Evolutionary conservation across 2,888 invertebrate species (phyloP).

Genomic region (Hirtodrosophila trivittata): DNA sequence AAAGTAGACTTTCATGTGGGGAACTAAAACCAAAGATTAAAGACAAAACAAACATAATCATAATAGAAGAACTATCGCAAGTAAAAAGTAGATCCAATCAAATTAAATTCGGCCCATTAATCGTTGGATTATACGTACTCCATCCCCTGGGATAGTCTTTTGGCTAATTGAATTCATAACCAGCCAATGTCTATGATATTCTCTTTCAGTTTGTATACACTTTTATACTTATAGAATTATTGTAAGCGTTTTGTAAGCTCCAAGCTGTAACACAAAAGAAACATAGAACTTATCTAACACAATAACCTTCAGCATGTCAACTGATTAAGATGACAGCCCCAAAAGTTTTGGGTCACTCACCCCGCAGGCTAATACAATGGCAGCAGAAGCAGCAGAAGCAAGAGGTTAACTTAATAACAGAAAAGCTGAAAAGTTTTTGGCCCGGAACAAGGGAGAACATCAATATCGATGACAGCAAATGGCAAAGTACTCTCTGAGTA

Average conservation of each 20-base stretch:
- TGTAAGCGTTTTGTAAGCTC: constrained; percentile 51
- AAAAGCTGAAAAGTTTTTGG: constrained; percentile 44
- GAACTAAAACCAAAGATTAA: no score
- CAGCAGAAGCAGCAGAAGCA: constrained; percentile 5
- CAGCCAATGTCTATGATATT: constrained; percentile 17
- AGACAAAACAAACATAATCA: no score
- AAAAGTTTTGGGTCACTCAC: constrained; percentile 38
- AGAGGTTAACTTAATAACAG: constrained; percentile 46
- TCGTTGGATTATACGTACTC: no score
- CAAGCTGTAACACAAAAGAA: constrained; percentile 20
- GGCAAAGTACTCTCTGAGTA: not conserved
- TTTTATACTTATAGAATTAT: constrained; percentile 46
- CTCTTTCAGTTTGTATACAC: constrained; percentile 2
- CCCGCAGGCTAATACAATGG: constrained; percentile 20
- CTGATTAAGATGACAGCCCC: constrained; percentile 42
- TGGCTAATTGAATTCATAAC: constrained; percentile 43
- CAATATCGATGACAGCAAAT: constrained; percentile 47
- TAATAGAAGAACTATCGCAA: no score
- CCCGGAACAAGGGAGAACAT: constrained; percentile 15
- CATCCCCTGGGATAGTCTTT: no score
- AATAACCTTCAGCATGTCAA: constrained; percentile 58
- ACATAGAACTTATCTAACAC: constrained; percentile 57
- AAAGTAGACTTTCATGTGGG: no score
- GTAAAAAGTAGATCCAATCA: no score
- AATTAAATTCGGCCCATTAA: no score